These are phyloP conservation scores for Anoplolepis gracilipes DNA, from an alignment of 1,140 invertebrate genomes.

Conservation along the genomic window DNA sequence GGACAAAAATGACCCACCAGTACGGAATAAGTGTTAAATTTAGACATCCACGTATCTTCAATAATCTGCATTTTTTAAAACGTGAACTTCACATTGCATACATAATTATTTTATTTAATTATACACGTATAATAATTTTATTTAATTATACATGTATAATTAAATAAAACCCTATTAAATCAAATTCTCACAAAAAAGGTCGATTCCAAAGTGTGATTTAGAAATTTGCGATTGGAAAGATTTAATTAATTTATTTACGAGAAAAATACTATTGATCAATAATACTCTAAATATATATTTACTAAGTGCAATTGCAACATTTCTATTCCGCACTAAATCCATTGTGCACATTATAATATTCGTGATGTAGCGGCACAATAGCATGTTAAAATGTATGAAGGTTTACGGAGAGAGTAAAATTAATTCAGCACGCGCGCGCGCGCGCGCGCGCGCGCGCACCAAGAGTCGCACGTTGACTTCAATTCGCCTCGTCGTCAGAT, in stretches of 20 bases:
- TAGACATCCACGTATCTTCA: not conserved
- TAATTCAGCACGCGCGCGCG: constrained; percentile 39
- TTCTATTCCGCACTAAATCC: constrained; percentile 14
- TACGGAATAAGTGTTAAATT: no score
- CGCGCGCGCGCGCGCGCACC: not conserved
- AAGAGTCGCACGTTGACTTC: constrained; percentile 25
- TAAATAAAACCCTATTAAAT: not conserved
- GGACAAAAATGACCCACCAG: no score
- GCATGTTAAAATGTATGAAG: constrained; percentile 53
- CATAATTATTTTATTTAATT: no score
- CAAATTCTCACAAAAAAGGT: not conserved
- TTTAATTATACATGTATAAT: not conserved
- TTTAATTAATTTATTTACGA: no score
- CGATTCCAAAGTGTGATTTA: not conserved
- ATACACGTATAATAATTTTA: no score
- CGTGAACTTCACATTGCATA: no score
- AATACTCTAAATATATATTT: no score
- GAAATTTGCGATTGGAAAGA: not conserved
- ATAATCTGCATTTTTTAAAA: no score
- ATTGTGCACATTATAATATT: constrained; percentile 35
- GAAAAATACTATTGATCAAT: not conserved
- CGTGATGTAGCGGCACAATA: constrained; percentile 39
- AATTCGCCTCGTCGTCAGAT: constrained; percentile 46
- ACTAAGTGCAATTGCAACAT: constrained; percentile 3
- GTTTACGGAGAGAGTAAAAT: constrained; percentile 30